Percentiles rank a stretch among this genome's conserved stretches.
Conservation (phyloP, 2,797 vertebrate genomes). For the Chrosomus eos region DNA sequence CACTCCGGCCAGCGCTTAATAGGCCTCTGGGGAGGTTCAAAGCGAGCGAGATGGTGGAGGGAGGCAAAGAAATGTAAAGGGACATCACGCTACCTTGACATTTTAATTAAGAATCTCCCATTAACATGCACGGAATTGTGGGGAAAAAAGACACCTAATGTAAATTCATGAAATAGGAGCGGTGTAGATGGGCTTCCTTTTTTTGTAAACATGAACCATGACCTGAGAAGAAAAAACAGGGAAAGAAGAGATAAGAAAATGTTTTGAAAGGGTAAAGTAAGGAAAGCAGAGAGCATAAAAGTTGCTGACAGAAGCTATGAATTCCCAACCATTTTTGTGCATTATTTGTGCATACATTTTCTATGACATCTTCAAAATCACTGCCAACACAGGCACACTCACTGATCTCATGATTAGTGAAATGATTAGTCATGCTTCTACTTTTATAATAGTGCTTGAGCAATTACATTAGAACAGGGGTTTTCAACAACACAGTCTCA, state of each 20-base stretch:
- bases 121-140: constrained; percentile 78
- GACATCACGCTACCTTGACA: constrained; percentile 84
- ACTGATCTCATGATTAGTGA: neutral
- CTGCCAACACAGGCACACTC: neutral
- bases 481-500: too few species aligned
- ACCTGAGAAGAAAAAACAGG: neutral
- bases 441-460: neutral
- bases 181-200: neutral
- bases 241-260: neutral
- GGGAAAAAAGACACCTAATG: constrained; percentile 63
- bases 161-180: constrained; percentile 69
- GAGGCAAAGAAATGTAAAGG: constrained; percentile 72
- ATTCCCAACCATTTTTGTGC: neutral
- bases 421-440: neutral
- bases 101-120: constrained; percentile 85
- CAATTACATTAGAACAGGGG: too few species aligned
- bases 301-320: neutral
- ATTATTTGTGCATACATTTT: neutral
- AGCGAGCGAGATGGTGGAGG: constrained; percentile 70
- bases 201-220: constrained; percentile 37
- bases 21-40: constrained; percentile 82
- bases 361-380: neutral
- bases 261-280: constrained; percentile 10
- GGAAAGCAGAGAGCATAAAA: neutral
- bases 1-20: constrained; percentile 82